A percentile compares a stretch with the other conserved stretches of the same genome.
Conservation (phyloP, 2,888 invertebrate genomes). For the Tipula lateralis region DNA sequence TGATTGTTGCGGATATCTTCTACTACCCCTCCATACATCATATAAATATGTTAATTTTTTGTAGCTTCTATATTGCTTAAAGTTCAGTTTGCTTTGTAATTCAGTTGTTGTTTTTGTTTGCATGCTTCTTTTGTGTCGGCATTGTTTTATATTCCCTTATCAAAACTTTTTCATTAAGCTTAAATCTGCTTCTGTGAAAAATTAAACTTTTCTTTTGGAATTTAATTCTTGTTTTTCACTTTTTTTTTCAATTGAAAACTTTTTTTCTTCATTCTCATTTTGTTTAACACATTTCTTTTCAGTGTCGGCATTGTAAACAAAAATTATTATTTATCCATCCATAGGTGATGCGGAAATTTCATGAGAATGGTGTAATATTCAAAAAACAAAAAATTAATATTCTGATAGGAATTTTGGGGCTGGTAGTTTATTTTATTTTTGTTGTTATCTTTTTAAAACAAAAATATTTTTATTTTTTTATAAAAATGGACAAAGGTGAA, state of each 20-base stretch:
- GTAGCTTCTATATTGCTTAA: background rate
- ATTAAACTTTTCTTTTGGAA: conserved; percentile 24
- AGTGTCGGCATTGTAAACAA: background rate
- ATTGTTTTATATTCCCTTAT: conserved; percentile 24
- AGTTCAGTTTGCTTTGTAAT: background rate
- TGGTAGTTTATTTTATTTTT: background rate
- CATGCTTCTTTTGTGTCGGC: background rate
- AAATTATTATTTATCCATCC: conserved; percentile 9
- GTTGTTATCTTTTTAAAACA: background rate
- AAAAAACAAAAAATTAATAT: background rate
- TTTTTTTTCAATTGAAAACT: background rate
- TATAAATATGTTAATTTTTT: conserved; percentile 2
- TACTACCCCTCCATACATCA: background rate
- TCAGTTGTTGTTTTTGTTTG: background rate
- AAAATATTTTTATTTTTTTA: background rate
- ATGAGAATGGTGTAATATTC: background rate
- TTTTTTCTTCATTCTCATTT: background rate
- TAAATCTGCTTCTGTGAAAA: conserved; percentile 24
- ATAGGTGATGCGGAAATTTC: background rate
- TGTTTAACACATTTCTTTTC: background rate
- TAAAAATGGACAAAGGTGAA: background rate
- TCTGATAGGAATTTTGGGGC: background rate
- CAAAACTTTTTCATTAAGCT: conserved; percentile 24
- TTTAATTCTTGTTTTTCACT: background rate
- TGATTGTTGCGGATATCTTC: background rate